phyloP scores from a whole-genome alignment of 2,888 invertebrate genomes.

The Anticlea derivata region DNA sequence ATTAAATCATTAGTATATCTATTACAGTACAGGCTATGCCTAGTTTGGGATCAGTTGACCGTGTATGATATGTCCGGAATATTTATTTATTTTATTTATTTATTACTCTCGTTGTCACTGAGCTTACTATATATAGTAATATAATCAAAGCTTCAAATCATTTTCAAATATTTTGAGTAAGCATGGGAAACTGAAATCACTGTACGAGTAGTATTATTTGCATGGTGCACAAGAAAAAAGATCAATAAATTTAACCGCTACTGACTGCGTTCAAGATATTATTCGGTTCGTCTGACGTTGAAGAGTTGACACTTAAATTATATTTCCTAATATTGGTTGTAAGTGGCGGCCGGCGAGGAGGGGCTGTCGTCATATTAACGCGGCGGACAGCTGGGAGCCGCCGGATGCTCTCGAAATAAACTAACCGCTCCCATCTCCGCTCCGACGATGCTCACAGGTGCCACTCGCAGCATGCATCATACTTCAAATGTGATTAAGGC shows the following conservation, averaged over 20 bases:
- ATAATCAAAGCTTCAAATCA: background rate
- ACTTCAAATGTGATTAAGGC: conserved; percentile 61
- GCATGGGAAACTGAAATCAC: background rate
- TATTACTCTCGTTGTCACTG: conserved; percentile 22
- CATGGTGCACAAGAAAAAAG: background rate
- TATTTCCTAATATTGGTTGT: conserved; percentile 60
- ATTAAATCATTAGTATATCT: conserved; percentile 35
- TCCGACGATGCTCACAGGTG: conserved; percentile 51
- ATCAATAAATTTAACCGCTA: background rate
- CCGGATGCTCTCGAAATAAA: conserved; percentile 79
- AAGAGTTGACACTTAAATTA: conserved; percentile 69
- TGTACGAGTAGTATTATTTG: background rate
- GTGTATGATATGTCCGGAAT: too few species aligned
- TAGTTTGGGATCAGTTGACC: too few species aligned
- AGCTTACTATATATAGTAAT: too few species aligned
- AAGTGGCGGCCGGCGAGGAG: conserved; percentile 59
- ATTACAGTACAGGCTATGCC: too few species aligned
- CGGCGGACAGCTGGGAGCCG: conserved; percentile 70
- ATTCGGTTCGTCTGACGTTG: conserved; percentile 31
- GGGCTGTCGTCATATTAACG: conserved; percentile 75
- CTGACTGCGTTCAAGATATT: background rate
- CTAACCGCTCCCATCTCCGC: conserved; percentile 46
- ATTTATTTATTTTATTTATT: too few species aligned
- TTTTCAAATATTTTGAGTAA: too few species aligned
- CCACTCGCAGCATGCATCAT: conserved; percentile 64